Percentiles rank a stretch among this genome's conserved stretches.
These are phyloP conservation scores for Eumeta japonica DNA, from an alignment of 1,140 invertebrate species.

Conservation along the genomic window DNA sequence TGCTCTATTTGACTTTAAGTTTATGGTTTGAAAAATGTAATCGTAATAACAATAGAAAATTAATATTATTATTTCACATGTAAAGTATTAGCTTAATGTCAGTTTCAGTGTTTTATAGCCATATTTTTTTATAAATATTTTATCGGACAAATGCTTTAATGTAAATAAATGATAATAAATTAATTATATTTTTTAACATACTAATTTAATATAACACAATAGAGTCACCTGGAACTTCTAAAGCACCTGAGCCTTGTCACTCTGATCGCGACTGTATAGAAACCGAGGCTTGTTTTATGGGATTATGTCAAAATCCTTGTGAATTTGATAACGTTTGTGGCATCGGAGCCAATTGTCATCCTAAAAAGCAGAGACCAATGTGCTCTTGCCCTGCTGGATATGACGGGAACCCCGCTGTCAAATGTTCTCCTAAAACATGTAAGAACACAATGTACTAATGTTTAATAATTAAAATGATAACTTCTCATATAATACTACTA, in stretches of 20 bases:
- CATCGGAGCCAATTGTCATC: constrained; percentile 67
- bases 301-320: constrained; percentile 71
- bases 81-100: too few relatives aligned
- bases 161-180: constrained; percentile 33
- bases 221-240: constrained; percentile 67
- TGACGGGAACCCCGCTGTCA: constrained; percentile 73
- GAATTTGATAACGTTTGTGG: constrained; percentile 73
- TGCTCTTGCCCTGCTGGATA: constrained; percentile 73
- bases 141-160: constrained; percentile 48
- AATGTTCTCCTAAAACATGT: constrained; percentile 72
- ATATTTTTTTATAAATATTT: constrained; percentile 26
- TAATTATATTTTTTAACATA: constrained; percentile 15
- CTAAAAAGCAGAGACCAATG: constrained; percentile 73
- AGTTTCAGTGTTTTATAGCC: too few relatives aligned
- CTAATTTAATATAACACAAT: constrained; percentile 52
- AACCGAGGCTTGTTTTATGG: constrained; percentile 72
- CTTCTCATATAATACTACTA: neutral
- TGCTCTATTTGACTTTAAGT: constrained; percentile 29
- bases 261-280: constrained; percentile 74
- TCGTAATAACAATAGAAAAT: too few relatives aligned
- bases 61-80: too few relatives aligned
- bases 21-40: constrained; percentile 15
- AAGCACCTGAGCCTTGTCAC: constrained; percentile 68
- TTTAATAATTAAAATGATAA: neutral
- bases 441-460: constrained; percentile 46